Evolutionary conservation across 2,113 vertebrate genomes (phyloP).

Genomic region (Morone saxatilis): DNA sequence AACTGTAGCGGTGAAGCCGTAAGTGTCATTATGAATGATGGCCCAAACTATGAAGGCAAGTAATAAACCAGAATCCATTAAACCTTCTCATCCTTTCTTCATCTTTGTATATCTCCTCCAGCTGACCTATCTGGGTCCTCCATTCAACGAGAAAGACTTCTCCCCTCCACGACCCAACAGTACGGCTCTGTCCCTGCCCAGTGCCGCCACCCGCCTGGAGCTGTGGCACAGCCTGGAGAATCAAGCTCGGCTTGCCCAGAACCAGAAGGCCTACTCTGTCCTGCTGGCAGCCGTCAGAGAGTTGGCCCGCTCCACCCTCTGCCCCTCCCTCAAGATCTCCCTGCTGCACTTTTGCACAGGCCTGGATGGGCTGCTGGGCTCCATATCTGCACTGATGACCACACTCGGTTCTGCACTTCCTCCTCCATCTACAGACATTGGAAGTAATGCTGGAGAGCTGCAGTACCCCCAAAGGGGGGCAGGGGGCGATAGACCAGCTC

Average conservation of each 20-base stretch:
- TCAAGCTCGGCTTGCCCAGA: conserved; percentile 92
- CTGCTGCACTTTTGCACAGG: conserved; percentile 95
- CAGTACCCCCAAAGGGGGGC: conserved; percentile 43
- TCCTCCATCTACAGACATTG: conserved; percentile 56
- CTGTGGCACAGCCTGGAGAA: conserved; percentile 95
- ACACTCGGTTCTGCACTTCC: conserved; percentile 90
- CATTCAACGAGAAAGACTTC: conserved; percentile 97
- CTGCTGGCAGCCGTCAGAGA: conserved; percentile 92
- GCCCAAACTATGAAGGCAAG: background rate
- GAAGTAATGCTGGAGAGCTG: conserved; percentile 28
- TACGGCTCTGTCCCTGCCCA: conserved; percentile 90
- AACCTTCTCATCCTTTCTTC: background rate
- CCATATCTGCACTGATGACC: conserved; percentile 94
- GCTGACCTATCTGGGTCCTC: conserved; percentile 96
- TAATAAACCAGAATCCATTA: background rate
- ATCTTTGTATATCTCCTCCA: conserved; percentile 63
- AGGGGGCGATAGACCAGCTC: conserved; percentile 64
- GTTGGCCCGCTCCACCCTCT: conserved; percentile 89
- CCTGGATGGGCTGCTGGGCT: conserved; percentile 93
- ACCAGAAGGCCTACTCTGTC: conserved; percentile 95
- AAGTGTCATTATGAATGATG: background rate
- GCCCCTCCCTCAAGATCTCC: conserved; percentile 91
- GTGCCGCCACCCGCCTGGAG: conserved; percentile 93
- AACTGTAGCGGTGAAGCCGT: background rate
- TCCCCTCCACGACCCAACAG: conserved; percentile 92